phyloP scores from a whole-genome alignment of 37 sponge, comb jelly and placozoan genomes.

The Tethya wilhelma region DNA sequence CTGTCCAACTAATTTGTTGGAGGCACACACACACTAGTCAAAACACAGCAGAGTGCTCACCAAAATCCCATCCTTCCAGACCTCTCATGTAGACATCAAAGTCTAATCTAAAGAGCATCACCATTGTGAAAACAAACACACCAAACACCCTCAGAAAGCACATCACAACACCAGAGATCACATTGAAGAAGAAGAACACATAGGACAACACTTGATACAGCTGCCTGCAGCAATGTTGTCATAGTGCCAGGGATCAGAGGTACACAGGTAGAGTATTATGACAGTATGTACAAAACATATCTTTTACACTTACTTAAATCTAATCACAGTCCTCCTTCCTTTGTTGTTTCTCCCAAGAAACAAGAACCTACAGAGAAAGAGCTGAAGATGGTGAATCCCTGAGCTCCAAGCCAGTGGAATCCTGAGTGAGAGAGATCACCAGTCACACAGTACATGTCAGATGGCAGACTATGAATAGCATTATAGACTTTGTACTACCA shows the following conservation, averaged over 20 bases:
- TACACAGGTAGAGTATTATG: not conserved
- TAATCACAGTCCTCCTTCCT: not conserved
- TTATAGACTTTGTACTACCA: too few relatives aligned
- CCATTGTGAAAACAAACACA: slow-evolving; percentile 38
- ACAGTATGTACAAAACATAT: not conserved
- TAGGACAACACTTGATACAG: slow-evolving; percentile 23
- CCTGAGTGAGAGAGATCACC: slow-evolving; percentile 7
- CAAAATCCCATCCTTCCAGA: slow-evolving; percentile 64
- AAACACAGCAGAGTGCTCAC: not conserved
- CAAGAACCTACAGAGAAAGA: slow-evolving; percentile 19
- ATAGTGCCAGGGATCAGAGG: not conserved
- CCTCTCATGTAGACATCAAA: slow-evolving; percentile 65
- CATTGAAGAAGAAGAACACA: slow-evolving; percentile 48
- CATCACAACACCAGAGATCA: slow-evolving; percentile 42
- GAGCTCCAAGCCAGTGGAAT: slow-evolving; percentile 47
- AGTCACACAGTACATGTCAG: not conserved
- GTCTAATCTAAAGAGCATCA: slow-evolving; percentile 51
- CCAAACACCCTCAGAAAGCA: slow-evolving; percentile 45
- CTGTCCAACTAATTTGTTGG: not conserved
- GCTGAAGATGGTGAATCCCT: slow-evolving; percentile 35
- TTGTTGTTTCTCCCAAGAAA: slow-evolving; percentile 14
- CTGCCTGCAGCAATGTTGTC: slow-evolving; percentile 23
- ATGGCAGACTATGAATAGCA: too few relatives aligned
- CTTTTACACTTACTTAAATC: slow-evolving; percentile 7
- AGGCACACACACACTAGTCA: not conserved